Conservation (phyloP, 2,113 vertebrate species). For the Haemorhous mexicanus region DNA sequence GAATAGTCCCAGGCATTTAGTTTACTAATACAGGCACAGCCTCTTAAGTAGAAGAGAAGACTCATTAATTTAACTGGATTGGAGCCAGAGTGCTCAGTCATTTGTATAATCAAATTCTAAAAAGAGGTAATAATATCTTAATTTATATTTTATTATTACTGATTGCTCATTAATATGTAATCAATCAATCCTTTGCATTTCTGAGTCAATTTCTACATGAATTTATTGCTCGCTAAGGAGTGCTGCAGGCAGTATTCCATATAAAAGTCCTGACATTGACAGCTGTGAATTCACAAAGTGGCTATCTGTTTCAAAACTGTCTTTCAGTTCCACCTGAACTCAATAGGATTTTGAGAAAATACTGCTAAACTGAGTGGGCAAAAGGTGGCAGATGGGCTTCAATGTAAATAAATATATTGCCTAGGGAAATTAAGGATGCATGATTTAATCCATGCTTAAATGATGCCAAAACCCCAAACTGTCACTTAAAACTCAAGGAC, state of each 20-base stretch:
- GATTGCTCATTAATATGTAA: conserved; percentile 58
- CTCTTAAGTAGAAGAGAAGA: conserved; percentile 19
- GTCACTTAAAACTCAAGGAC: background rate
- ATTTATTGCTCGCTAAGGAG: conserved; percentile 22
- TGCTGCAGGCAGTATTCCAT: background rate
- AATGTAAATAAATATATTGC: background rate
- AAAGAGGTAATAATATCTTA: conserved; percentile 57
- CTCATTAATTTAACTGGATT: conserved; percentile 45
- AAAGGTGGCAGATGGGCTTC: background rate
- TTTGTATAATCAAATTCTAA: conserved; percentile 61
- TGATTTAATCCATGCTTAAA: background rate
- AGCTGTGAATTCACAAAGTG: background rate
- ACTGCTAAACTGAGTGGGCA: background rate
- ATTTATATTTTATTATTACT: conserved; percentile 65
- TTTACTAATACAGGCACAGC: conserved; percentile 6
- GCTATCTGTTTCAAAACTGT: conserved; percentile 17
- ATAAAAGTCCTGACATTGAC: conserved; percentile 31
- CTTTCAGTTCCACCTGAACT: conserved; percentile 4
- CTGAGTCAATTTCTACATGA: background rate
- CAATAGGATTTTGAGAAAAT: background rate
- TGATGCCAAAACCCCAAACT: background rate
- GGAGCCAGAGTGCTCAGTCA: conserved; percentile 46
- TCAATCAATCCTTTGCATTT: conserved; percentile 54
- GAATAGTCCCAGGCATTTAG: conserved; percentile 2
- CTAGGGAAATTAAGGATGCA: background rate